Evolutionary conservation across 2,797 vertebrate species (phyloP), one percentile per base, ranked within the genome.

Genomic region (Xerus rutilus): DNA sequence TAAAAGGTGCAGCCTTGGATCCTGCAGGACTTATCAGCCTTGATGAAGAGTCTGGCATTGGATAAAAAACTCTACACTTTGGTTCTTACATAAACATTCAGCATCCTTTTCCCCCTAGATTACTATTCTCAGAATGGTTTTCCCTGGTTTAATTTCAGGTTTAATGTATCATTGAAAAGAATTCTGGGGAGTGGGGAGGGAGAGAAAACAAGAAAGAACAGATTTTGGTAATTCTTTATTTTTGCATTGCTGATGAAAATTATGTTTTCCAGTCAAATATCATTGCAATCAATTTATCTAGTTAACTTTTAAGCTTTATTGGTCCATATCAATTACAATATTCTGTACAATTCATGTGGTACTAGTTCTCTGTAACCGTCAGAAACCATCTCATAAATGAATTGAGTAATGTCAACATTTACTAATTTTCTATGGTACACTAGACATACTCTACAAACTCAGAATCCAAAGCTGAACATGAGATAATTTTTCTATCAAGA

Each of bases 331-430:
- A 86, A 20, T 15, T 49, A 43, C 11, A 70, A 47, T 57, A 57
- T 64, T 32, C 43, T 88, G 14, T 8, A 5, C 4, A 30, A 14
- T 86, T 84, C 14, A 11, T 10, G 32, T 39, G 17, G 1, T 92
- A 52, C 1, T 25, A 28, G 57, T 70, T 90, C 45, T 74, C 5
- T 25, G 9, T 49, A 92, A 85, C 47, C 54, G 21, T 77, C 52
- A 96, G 28, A 95, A 92, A 5, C 21, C 21, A 72, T 57, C 21
- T 93, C 30, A 47, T 17, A 86, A 83, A 84, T 79, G 17, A 69
- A 72, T 43, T 62, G 35, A 87, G 6, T 43, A 30, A 83, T 69
- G 9, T 14, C 25, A 45, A 1, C 13, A 65, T 59, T 78, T 96
- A 64, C 8, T 90, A 65, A 87, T 93, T 83, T 67, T 11, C 3